phyloP scores from a whole-genome alignment of 1,140 invertebrate genomes.

The Drosophila triauraria region DNA sequence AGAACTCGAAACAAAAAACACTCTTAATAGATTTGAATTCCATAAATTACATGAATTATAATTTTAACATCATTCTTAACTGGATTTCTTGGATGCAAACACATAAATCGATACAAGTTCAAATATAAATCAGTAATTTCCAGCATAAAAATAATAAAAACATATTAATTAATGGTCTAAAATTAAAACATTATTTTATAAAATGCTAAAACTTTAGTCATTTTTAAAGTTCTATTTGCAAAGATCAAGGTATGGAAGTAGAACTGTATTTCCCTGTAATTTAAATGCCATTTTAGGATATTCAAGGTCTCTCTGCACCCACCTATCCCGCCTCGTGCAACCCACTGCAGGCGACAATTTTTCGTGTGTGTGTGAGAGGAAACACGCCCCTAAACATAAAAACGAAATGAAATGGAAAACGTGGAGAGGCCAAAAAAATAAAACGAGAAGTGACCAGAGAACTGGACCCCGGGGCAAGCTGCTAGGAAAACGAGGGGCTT shows the following conservation, averaged over 20 bases:
- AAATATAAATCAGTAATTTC: too few species aligned
- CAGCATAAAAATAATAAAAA: too few species aligned
- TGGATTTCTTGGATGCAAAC: too few species aligned
- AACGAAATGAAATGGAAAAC: constrained; percentile 78
- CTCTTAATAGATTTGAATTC: neutral
- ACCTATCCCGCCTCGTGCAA: constrained; percentile 1
- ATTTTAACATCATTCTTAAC: neutral
- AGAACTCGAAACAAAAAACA: neutral
- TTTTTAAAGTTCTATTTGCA: too few species aligned
- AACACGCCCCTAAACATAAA: constrained; percentile 64
- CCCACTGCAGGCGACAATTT: constrained; percentile 56
- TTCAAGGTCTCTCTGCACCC: constrained; percentile 52
- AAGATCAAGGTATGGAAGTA: neutral
- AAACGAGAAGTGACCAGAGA: constrained; percentile 61
- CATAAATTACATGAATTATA: too few species aligned
- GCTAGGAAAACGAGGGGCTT: constrained; percentile 80
- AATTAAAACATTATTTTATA: neutral
- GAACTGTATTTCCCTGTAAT: constrained; percentile 28
- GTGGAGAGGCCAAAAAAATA: constrained; percentile 33
- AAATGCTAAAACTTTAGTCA: too few species aligned
- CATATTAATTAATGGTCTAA: neutral
- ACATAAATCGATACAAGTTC: too few species aligned
- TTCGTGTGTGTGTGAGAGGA: constrained; percentile 9
- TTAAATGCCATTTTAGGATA: constrained; percentile 60
- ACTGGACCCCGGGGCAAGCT: constrained; percentile 47